phyloP scores from a whole-genome alignment of 2,888 invertebrate species.

The Diabrotica balteata region DNA sequence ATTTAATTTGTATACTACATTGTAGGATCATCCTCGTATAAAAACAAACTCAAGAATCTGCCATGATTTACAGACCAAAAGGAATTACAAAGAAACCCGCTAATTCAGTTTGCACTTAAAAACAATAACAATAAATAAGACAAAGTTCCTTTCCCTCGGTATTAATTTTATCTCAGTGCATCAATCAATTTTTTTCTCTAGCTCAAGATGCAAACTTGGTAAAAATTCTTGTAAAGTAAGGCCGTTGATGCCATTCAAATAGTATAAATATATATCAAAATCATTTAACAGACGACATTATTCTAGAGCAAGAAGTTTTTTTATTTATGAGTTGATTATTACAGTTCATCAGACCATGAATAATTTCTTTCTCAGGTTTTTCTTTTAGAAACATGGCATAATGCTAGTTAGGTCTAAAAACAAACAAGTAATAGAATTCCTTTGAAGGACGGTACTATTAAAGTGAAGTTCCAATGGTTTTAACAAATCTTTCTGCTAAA shows the following conservation, averaged over 20 bases:
- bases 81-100: not conserved
- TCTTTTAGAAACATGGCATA: not conserved
- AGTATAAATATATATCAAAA: not conserved
- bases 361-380: not conserved
- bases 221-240: not conserved
- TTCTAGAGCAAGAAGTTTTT: not conserved
- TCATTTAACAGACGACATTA: not conserved
- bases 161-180: slow-evolving; percentile 8
- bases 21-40: too few relatives aligned
- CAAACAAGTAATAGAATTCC: too few relatives aligned
- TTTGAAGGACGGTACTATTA: too few relatives aligned
- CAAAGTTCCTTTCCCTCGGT: not conserved
- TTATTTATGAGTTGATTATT: not conserved
- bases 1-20: too few relatives aligned
- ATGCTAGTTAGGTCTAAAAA: too few relatives aligned
- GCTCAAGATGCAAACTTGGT: slow-evolving; percentile 1
- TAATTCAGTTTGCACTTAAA: slow-evolving; percentile 5
- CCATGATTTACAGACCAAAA: not conserved
- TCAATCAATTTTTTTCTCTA: slow-evolving; percentile 6
- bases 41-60: not conserved
- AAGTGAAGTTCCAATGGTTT: too few relatives aligned
- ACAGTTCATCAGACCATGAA: not conserved
- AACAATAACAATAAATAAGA: slow-evolving; percentile 14
- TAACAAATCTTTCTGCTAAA: too few relatives aligned
- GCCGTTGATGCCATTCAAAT: not conserved